phyloP scores from a whole-genome alignment of 2,888 invertebrate species.

The Drosophila kambysellisi region DNA sequence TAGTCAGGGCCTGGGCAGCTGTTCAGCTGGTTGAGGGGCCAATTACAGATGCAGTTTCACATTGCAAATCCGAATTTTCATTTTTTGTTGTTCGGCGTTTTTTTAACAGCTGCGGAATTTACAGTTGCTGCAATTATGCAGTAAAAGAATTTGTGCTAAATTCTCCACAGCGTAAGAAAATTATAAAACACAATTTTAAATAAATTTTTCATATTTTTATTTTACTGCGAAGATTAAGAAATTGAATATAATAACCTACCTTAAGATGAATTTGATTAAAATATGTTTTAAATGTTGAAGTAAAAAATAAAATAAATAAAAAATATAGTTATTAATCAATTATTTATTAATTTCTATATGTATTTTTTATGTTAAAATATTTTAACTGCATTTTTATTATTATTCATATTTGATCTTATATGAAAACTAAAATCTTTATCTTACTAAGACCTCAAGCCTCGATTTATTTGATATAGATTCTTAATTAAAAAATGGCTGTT shows the following conservation, averaged over 20 bases:
- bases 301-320: rapidly evolving
- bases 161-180: neutral
- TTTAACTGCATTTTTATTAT: neutral
- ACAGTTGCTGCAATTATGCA: neutral
- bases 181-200: neutral
- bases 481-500: neutral
- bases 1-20: constrained; percentile 22
- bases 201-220: too few species aligned
- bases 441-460: neutral
- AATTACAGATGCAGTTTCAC: constrained; percentile 5
- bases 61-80: neutral
- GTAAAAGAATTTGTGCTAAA: neutral
- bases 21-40: neutral
- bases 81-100: neutral
- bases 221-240: too few species aligned
- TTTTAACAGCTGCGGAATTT: neutral
- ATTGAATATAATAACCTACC: too few species aligned
- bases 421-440: neutral
- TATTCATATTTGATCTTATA: neutral
- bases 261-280: too few species aligned
- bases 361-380: neutral
- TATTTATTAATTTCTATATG: neutral
- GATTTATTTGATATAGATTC: neutral
- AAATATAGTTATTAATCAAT: neutral
- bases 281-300: neutral